Base-by-base conservation (phyloP, 2,888 invertebrate species). In the Schizaphis graminum region DNA sequence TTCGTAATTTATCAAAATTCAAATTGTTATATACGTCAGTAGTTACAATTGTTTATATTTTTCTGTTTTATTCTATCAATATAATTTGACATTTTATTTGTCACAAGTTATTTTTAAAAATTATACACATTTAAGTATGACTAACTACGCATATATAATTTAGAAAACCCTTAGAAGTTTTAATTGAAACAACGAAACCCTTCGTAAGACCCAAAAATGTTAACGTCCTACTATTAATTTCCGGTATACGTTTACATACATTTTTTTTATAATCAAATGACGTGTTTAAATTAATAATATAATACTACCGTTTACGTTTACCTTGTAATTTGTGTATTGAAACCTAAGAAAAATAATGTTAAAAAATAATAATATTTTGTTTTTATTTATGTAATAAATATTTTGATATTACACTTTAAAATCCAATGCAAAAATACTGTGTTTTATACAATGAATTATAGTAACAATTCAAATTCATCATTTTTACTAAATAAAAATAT, bases 91-190 rank as follows among this genome's bases (percentile, higher is more conserved):
- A 44, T 41, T 77, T 77, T 77, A 35, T 77, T 8, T n/a, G 28
- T 47, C 7, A 90, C 61, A 21, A 47, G 67, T 90, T 67, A n/a
- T 61, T 90, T 47, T 57, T 67, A 47, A 28, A 61, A 44, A 49
- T n/a, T 67, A 1, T 47, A 10, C 47, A n/a, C 35, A 61, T 35
- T 24, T 35, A n/a, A 47, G 47, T n/a, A 90, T 49, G 49, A 77
- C 35, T 13, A 53, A 13, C 35, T 49, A 28, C 57, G n/a, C 8
- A 89, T 47, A 47, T 86, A n/a, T 47, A 56, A n/a, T 56, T 26
- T 41, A 85, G 11, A 47, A 91, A 91, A 92, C 57, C 92, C 92
- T 41, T 92, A 92, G 13, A 92, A 92, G 92, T 92, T 67, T 88
- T 35, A 92, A 41, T 92, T 67, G 41, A 41, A 91, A 92, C 28